Evolutionary conservation across 2,888 invertebrate species (phyloP), one percentile per base, ranked within the genome.

Genomic region (Pristionchus japonicus): DNA sequence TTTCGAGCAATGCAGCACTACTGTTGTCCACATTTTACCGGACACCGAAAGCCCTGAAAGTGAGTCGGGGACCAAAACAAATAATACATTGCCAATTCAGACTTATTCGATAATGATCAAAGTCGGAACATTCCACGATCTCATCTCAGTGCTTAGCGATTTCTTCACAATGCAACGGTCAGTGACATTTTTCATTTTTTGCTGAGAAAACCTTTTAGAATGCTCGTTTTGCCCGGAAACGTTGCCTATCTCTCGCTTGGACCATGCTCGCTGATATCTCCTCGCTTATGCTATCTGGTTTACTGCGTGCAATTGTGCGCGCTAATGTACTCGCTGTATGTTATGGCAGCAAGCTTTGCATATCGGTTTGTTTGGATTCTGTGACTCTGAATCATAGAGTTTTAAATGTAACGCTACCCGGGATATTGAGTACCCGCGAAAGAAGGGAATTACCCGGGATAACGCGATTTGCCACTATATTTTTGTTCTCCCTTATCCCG

Each of bases 111-210:
- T 74, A 9, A 37, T 74, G 70, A 74, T 74, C 20, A 74, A 43
- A 43, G 7, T 43, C 43, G 11, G 43, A 43, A 43, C 43, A 43
- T 43, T 9, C 43, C 43, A 9, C 43, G 43, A 43, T 11, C 43
- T 11, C 43, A 11, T 13, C 9, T 20, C 52, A 52, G 6, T 20
- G 6, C 40, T 37, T 40, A 40, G 70, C 23, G 70, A 74, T n/a
- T 74, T 74, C 40, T 74, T 74, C 70, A 74, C 70, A 0, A 74
- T 74, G 70, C 70, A 74, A 74, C 34, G 70, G 70, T 74, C 3
- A 17, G 23, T 40, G 13, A 49, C 49, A 49, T 3, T 49, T 3
- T 49, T 3, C 3, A 3, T 13, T 13, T 49, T 20, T 3, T 11
- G 3, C 49, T 49, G 20, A 49, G 20, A 9, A 13, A 13, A 13